Evolutionary conservation across 2,888 invertebrate genomes (phyloP), one percentile per base, ranked within the genome.

Genomic region (Tetranychus piercei): DNA sequence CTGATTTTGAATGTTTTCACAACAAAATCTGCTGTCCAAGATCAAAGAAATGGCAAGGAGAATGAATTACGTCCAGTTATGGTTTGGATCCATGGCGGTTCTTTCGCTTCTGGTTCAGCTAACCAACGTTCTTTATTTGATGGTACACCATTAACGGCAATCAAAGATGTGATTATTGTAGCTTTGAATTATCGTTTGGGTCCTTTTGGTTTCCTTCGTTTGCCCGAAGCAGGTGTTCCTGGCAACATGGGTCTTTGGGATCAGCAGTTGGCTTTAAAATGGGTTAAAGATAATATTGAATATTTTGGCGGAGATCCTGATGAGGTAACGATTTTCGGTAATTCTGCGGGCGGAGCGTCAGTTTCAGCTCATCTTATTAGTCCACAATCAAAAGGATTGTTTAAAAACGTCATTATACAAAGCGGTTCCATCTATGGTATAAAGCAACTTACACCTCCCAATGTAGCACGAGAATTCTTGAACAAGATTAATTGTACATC

Each of bases 1-100:
- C 70, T 77, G 18, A 73, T 71, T 43, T 44, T 77, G 55, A 77
- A 77, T 45, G 75, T 77, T n/a, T 77, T 73, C 71, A 70, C 74
- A 1, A 73, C 75, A 18, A 1, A 43, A 18, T 22, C n/a, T 18
- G 72, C 74, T 5, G 2, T 55, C 15, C 9, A 15, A 15, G 55
- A 55, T 7, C 9, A 55, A 55, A 9, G 15, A 7, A 18, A 20
- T 20, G 69, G 22, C 6, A n/a, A 65, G 11, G 11, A 22, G 9
- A 15, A 8, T 5, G 73, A 71, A 9, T 71, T 44, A 15, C 74
- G 73, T 43, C 34, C 73, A 11, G 73, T 73, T 69, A 11, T 73
- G 34, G 73, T 73, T 44, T 73, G 69, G 66, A 20, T 73, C n/a
- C 73, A 73, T 69, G 73, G 73, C 34, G 73, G 73, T 18, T 66